A percentile compares a stretch with the other conserved stretches of the same genome.
Conservation (phyloP, 2,888 invertebrate genomes). For the Chalcis sispes region DNA sequence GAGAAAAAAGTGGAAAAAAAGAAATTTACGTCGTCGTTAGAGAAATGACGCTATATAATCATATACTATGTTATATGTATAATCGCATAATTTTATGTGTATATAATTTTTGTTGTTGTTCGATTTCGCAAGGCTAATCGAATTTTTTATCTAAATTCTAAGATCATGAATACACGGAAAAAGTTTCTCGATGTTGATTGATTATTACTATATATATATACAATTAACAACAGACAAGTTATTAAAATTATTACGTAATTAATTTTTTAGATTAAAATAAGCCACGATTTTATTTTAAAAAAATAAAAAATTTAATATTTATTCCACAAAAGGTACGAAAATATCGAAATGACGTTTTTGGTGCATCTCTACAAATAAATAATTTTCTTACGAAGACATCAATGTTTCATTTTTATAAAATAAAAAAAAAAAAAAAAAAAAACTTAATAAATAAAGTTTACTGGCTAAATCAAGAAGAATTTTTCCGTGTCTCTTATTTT, state of each 20-base stretch:
- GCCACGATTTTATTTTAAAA: too few species aligned
- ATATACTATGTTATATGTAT: background rate
- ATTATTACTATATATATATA: constrained; percentile 2
- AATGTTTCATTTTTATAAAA: too few species aligned
- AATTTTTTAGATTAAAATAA: too few species aligned
- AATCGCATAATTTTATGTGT: background rate
- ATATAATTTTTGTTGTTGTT: constrained; percentile 10
- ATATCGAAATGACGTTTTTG: too few species aligned
- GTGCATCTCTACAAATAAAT: too few species aligned
- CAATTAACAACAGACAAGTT: background rate
- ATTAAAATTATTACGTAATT: too few species aligned
- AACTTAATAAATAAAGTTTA: background rate
- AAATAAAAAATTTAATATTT: too few species aligned
- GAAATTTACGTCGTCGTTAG: background rate
- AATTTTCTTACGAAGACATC: too few species aligned
- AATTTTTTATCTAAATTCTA: constrained; percentile 28
- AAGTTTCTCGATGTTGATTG: constrained; percentile 26
- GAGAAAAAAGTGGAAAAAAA: constrained; percentile 51
- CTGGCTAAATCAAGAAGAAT: constrained; percentile 31
- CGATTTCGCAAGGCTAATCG: constrained; percentile 28
- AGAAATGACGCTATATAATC: background rate
- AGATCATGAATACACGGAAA: constrained; percentile 31
- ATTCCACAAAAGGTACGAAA: too few species aligned
- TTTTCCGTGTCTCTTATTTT: constrained; percentile 40
- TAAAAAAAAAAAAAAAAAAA: too few species aligned